These are phyloP conservation scores for Lineus longissimus DNA, from an alignment of 1,140 invertebrate genomes.

Conservation along the genomic window DNA sequence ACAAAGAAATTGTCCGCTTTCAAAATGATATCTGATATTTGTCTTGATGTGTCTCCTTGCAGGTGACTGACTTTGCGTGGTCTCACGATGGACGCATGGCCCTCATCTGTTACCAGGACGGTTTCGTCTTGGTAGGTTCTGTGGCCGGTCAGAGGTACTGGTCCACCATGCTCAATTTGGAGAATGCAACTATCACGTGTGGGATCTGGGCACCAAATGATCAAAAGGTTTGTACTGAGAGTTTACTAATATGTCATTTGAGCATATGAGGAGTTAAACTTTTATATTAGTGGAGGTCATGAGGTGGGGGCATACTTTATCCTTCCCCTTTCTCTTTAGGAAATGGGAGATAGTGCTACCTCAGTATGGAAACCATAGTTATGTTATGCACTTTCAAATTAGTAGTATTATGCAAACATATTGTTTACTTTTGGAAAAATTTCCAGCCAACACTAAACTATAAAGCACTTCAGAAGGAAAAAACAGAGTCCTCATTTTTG, in stretches of 20 bases:
- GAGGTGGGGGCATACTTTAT: background rate
- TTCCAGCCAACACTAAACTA: too few species aligned
- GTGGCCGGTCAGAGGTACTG: conserved; percentile 96
- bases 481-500: too few species aligned
- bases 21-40: too few species aligned
- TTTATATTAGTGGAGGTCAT: background rate
- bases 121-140: conserved; percentile 92
- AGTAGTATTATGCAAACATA: too few species aligned
- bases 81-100: conserved; percentile 98
- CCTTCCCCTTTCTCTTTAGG: too few species aligned
- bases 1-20: too few species aligned
- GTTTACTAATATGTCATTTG: background rate
- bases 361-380: too few species aligned
- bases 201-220: conserved; percentile 98
- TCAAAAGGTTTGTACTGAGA: conserved; percentile 67
- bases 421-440: too few species aligned
- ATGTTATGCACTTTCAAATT: too few species aligned
- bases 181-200: conserved; percentile 82
- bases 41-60: conserved; percentile 10
- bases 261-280: too few species aligned
- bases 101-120: conserved; percentile 96
- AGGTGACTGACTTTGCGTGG: conserved; percentile 87
- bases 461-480: too few species aligned
- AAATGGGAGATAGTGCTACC: too few species aligned
- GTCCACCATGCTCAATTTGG: conserved; percentile 94